These are phyloP conservation scores for Wasmannia auropunctata DNA, from an alignment of 1,140 invertebrate genomes.

Conservation along the genomic window DNA sequence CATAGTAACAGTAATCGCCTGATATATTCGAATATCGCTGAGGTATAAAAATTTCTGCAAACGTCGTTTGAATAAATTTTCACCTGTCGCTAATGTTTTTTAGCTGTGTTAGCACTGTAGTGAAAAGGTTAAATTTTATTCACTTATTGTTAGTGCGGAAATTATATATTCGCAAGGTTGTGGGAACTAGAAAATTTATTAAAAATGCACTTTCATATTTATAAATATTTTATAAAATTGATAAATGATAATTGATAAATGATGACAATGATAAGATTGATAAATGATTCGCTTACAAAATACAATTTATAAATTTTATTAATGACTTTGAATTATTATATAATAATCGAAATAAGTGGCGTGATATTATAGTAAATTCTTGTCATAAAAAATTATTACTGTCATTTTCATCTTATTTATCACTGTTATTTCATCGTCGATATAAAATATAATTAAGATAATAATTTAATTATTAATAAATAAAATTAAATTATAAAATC, in stretches of 20 bases:
- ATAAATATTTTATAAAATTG: background rate
- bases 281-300: background rate
- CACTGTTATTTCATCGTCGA: background rate
- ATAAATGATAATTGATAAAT: background rate
- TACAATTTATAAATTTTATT: background rate
- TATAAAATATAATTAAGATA: background rate
- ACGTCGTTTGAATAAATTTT: slow-evolving; percentile 2
- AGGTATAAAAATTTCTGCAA: slow-evolving; percentile 1
- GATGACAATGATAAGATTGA: too few species aligned
- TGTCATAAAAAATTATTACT: background rate
- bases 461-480: background rate
- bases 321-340: background rate
- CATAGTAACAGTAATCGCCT: slow-evolving; percentile 22
- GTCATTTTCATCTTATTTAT: background rate
- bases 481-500: background rate
- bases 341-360: background rate
- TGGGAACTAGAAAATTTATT: background rate
- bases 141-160: background rate
- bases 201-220: background rate
- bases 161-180: background rate
- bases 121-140: slow-evolving; percentile 11
- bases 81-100: background rate
- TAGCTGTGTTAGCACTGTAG: background rate
- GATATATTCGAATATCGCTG: slow-evolving; percentile 36
- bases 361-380: background rate